These are phyloP conservation scores for Smittia aterrima DNA, from an alignment of 2,888 invertebrate species.

Conservation along the genomic window DNA sequence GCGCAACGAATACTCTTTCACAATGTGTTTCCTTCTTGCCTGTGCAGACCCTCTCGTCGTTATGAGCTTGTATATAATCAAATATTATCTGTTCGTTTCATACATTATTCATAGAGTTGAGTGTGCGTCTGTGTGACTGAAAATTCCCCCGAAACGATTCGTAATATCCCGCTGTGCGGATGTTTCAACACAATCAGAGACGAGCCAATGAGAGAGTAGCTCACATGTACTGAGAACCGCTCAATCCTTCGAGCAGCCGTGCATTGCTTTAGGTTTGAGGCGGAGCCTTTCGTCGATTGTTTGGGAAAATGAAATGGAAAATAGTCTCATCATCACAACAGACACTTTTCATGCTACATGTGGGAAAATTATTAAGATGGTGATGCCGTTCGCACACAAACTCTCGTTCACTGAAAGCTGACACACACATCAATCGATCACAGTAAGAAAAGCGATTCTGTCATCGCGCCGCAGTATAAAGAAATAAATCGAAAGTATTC, in stretches of 20 bases:
- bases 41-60: background rate
- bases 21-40: background rate
- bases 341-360: background rate
- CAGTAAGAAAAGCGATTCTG: background rate
- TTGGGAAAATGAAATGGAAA: slow-evolving; percentile 21
- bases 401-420: background rate
- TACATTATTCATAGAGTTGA: slow-evolving; percentile 25
- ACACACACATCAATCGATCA: background rate
- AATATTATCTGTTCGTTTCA: slow-evolving; percentile 39
- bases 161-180: background rate
- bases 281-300: background rate
- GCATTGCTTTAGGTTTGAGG: background rate
- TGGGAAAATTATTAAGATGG: slow-evolving; percentile 15
- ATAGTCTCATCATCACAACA: background rate
- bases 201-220: background rate
- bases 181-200: background rate
- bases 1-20: slow-evolving; percentile 14
- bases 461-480: background rate
- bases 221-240: background rate
- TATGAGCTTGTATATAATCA: slow-evolving; percentile 22
- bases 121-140: background rate
- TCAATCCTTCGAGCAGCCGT: background rate
- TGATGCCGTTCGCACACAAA: background rate
- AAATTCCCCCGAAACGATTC: background rate
- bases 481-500: background rate